Base-by-base conservation (phyloP, 2,888 invertebrate genomes). In the Papilio gigon region DNA sequence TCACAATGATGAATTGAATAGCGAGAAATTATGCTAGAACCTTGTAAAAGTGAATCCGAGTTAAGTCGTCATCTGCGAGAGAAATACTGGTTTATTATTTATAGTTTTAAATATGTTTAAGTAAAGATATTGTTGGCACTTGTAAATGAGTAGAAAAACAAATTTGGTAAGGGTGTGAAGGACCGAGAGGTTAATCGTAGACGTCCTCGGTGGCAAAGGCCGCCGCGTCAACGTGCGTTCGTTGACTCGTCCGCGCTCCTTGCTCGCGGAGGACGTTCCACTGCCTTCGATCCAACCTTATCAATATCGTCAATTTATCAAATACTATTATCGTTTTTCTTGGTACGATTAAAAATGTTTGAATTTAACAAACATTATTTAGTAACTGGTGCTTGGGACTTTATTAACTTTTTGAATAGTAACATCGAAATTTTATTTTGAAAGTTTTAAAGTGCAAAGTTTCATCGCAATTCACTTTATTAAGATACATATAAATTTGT, bases 131-230 rank as follows among this genome's bases (percentile, higher is more conserved):
- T 50, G 53, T 64, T 53, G 40, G 60, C 40, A 60, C 25, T 25
- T 60, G 25, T 60, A 60, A 60, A 40, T 60, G 12, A 22, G 20
- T 60, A n/a, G 60, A 40, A 60, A n/a, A 64, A 37, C 25, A 53
- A 17, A 42, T 20, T 60, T 67, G 20, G 59, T 22, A 50, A 53
- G 59, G 50, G 50, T 59, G 60, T 65, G 35, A 65, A 68, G 65
- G 68, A 68, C 68, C 68, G 47, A 40, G n/a, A 61, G 65, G 69
- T 65, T 69, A 53, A 60, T 60, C 20, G 60, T 61, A 65, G 68
- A 68, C 64, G 68, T 40, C 64, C 53, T 69, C 61, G 61, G 47
- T 27, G 68, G 65, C 61, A 69, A 69, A 56, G 65, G 50, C 40
- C 65, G 60, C 22, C 50, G 53, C 53, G 60, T 42, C 53, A 59